Percentiles rank a stretch among this genome's conserved stretches.
Evolutionary conservation across 30 jellyfish, hydroid and myxozoan species (phyloP).

Genomic region (Turritopsis rubra): DNA sequence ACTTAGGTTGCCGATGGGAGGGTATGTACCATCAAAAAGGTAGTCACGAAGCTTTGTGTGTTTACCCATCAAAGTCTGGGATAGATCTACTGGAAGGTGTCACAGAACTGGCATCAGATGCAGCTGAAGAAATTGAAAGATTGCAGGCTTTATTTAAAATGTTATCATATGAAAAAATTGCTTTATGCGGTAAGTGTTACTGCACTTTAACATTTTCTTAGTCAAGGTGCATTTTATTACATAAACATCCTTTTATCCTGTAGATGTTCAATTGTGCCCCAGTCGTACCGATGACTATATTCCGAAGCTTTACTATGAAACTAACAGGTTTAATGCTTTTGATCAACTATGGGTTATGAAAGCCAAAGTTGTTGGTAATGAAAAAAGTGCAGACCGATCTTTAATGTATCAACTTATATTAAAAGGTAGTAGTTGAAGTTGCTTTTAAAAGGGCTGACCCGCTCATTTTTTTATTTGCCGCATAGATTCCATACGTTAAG

Average conservation of each 20-base stretch:
- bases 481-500: no score
- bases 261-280: slow-evolving; percentile 75
- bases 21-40: slow-evolving; percentile 43
- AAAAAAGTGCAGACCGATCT: slow-evolving; percentile 53
- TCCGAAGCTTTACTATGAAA: slow-evolving; percentile 69
- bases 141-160: slow-evolving; percentile 37
- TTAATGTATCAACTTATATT: slow-evolving; percentile 54
- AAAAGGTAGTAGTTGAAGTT: no score
- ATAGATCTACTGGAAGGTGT: slow-evolving; percentile 60
- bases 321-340: slow-evolving; percentile 85
- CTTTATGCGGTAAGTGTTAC: slow-evolving; percentile 64
- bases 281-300: slow-evolving; percentile 75
- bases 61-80: slow-evolving; percentile 58
- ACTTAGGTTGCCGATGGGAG: slow-evolving; percentile 77
- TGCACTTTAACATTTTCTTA: neutral
- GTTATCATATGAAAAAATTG: slow-evolving; percentile 75
- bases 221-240: no score
- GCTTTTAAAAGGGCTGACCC: no score
- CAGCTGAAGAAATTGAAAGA: slow-evolving; percentile 38
- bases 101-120: slow-evolving; percentile 12
- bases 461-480: no score
- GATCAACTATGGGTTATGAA: slow-evolving; percentile 76
- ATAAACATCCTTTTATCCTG: neutral
- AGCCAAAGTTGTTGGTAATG: slow-evolving; percentile 81
- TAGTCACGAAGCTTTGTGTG: slow-evolving; percentile 51